These are phyloP conservation scores for Barbus barbus DNA, from an alignment of 2,113 vertebrate species.

Conservation along the genomic window DNA sequence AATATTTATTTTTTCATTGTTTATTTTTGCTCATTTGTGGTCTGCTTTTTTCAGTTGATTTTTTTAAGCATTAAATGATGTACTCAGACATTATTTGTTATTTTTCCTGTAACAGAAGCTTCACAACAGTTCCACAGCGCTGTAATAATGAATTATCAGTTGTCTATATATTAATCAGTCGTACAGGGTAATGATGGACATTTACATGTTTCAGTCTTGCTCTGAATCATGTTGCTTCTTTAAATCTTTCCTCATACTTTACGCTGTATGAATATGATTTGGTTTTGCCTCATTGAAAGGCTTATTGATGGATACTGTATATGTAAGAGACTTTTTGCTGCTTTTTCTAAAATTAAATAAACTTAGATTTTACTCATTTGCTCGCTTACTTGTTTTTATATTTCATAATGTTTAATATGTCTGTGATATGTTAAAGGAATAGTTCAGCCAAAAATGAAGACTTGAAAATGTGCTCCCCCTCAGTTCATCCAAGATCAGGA, in stretches of 20 bases:
- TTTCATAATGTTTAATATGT: no score
- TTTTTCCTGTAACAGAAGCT: neutral
- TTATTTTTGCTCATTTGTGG: constrained; percentile 67
- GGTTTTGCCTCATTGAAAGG: constrained; percentile 69
- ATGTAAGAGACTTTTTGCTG: constrained; percentile 86
- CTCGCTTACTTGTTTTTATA: constrained; percentile 14
- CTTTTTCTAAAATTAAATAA: constrained; percentile 86
- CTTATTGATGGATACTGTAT: constrained; percentile 80
- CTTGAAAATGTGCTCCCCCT: no score
- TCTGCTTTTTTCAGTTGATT: constrained; percentile 68
- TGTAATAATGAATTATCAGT: neutral
- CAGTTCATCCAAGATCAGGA: no score
- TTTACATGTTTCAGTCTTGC: neutral
- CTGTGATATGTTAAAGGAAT: no score
- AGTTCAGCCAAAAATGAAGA: no score
- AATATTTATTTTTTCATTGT: neutral
- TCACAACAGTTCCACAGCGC: neutral
- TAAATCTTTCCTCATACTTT: constrained; percentile 1
- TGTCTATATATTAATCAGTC: neutral
- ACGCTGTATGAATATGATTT: neutral
- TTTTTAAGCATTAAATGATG: neutral
- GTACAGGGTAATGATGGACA: constrained; percentile 17
- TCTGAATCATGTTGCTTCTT: constrained; percentile 12
- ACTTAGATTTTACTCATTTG: constrained; percentile 75
- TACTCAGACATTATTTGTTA: neutral